Percentiles rank a stretch among this genome's conserved stretches.
Conservation (phyloP, 2,888 invertebrate genomes). For the Drosophila lacicola region DNA sequence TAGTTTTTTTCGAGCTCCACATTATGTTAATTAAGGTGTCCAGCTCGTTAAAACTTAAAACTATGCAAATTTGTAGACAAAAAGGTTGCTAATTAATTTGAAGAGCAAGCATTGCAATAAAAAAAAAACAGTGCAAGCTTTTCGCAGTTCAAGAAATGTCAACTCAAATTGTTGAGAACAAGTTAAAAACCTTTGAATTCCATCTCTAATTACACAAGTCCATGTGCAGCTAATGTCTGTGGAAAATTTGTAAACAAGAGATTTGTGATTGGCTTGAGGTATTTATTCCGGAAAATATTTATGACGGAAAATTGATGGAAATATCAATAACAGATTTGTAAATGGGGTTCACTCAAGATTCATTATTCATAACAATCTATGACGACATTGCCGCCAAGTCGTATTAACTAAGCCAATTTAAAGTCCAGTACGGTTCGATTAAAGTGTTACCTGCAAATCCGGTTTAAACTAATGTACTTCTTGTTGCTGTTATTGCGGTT, state of each 20-base stretch:
- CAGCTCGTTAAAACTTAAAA: too few relatives aligned
- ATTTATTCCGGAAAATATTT: constrained; percentile 4
- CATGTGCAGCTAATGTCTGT: background rate
- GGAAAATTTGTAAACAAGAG: constrained; percentile 12
- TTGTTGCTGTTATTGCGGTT: constrained; percentile 5
- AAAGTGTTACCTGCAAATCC: constrained; percentile 38
- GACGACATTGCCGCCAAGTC: constrained; percentile 12
- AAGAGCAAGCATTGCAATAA: background rate
- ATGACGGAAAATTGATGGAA: background rate
- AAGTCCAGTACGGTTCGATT: constrained; percentile 18
- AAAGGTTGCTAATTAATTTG: background rate
- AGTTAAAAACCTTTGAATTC: background rate
- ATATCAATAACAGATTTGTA: constrained; percentile 4
- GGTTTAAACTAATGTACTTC: constrained; percentile 28
- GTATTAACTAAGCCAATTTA: constrained; percentile 1
- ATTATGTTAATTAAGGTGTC: background rate
- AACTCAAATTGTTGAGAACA: background rate
- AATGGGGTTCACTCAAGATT: constrained; percentile 21
- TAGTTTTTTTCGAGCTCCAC: background rate
- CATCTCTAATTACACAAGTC: background rate
- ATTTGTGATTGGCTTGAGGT: background rate
- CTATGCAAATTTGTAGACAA: background rate
- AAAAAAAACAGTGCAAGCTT: background rate
- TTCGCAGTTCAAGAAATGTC: background rate
- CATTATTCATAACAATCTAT: constrained; percentile 1